These are phyloP conservation scores for Silurus aristotelis DNA, from an alignment of 2,797 vertebrate genomes.

Conservation along the genomic window DNA sequence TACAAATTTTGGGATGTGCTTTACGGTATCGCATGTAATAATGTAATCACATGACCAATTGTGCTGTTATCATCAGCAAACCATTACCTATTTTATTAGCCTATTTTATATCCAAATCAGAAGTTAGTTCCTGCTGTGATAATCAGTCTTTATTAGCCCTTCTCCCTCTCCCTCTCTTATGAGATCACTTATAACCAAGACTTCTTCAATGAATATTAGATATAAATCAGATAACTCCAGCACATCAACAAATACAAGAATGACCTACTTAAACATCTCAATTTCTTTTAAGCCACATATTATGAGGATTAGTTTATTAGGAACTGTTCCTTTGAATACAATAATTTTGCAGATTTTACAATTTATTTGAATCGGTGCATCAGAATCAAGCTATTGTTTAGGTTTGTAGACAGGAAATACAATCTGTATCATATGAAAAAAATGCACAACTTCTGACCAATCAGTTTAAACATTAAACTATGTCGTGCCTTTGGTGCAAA, in stretches of 20 bases:
- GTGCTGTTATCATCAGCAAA: neutral
- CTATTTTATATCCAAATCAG: too few relatives aligned
- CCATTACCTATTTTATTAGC: too few relatives aligned
- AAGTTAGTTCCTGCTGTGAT: neutral
- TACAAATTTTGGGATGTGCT: neutral
- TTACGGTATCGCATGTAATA: too few relatives aligned
- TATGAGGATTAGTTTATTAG: neutral
- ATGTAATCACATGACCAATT: neutral
- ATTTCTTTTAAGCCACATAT: neutral
- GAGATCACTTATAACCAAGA: neutral
- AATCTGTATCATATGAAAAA: too few relatives aligned
- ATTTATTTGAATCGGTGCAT: too few relatives aligned
- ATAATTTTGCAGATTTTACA: neutral
- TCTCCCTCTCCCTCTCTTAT: neutral
- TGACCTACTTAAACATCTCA: neutral
- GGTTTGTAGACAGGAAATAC: too few relatives aligned
- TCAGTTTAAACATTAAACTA: neutral
- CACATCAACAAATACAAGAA: neutral
- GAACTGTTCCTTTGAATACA: neutral
- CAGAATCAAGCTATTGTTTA: too few relatives aligned
- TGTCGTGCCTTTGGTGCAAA: neutral
- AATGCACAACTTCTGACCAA: neutral
- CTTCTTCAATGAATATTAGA: neutral
- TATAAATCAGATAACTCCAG: neutral
- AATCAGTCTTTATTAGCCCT: neutral